Base-by-base conservation (phyloP, 2,113 vertebrate genomes). In the Hassar affinis region DNA sequence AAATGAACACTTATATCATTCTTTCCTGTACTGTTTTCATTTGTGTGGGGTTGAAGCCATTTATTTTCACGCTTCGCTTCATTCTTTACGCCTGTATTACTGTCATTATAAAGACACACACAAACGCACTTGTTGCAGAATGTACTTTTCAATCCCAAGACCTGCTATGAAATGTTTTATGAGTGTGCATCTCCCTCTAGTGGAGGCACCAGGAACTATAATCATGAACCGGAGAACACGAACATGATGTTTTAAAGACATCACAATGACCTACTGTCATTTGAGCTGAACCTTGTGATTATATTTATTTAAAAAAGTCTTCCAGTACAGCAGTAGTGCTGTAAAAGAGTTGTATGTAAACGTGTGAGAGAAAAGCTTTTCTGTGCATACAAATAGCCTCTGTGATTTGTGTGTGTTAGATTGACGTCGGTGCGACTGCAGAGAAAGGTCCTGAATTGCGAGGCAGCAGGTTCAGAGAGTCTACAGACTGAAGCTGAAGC, bases 101-200 rank as follows among this genome's bases (percentile, higher is more conserved):
- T 33, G 72, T 54, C 35, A 9, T 30, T 33, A 52, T 35, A 66
- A 35, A 22, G 6, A 54, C 17, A 54, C 17, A 76, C n/a, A 30
- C 47, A 25, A 6, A 30, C 27, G 20, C 18, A 9, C 20, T 25
- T 12, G 3, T 1, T 5, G 35, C 38, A 69, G 38, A 42, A 7
- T 6, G 14, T 47, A 38, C n/a, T 47, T n/a, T 47, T 71, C n/a
- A 71, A 71, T n/a, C 15, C 5, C 8, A 5, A 42, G 20, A 22
- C 10, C 71, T 27, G 22, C n/a, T 56, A 5, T 78, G 27, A 6
- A 20, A 10, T 79, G 64, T 81, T 80, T 68, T 27, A 35, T 62
- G 78, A 88, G 78, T 80, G 79, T 54, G 78, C 83, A 90, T 83
- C 69, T 81, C 88, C 91, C 82, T 91, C 91, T 85, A 83, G 91